Base-by-base conservation (phyloP, 2,888 invertebrate genomes). In the Zeuzera pyrina region DNA sequence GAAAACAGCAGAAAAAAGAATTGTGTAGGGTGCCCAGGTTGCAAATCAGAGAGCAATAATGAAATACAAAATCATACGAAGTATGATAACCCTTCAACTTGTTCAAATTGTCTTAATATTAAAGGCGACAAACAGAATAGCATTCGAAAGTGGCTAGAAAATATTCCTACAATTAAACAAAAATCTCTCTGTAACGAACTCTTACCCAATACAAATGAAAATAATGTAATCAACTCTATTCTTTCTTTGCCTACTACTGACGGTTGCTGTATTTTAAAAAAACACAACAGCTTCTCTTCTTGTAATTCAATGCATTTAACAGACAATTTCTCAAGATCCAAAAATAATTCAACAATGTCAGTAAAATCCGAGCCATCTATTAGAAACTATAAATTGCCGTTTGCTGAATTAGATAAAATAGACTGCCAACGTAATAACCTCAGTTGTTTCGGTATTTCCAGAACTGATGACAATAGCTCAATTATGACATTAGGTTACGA, bases 131-230 rank as follows among this genome's bases (percentile, higher is more conserved):
- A 92, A 57, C 90, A 91, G 52, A 87, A 85, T 45, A 91, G 89
- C 56, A 92, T 92, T 29, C 83, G 89, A 38, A 88, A 90, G 62
- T 92, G 92, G 92, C 62, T 92, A 23, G 91, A 91, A 67, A 88
- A 89, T 45, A 89, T 92, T 29, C 90, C 91, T 22, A 60, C 61
- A 34, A 55, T 51, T 12, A 79, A 81, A 49, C 69, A 70, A 41
- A 48, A 52, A 36, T 35, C 49, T 6, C 43, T 61, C 2, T 64
- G 67, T 38, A 69, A 53, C 29, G 74, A 77, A 7, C 54, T 57
- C 29, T 33, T 56, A 31, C 48, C 57, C 27, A 62, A 56, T 33
- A 25, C 52, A 31, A 65, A 45, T 42, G 22, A 11, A 39, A 63
- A 57, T 29, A 51, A 59, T 31, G 47, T 72, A 31, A 57, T 66